phyloP scores from a whole-genome alignment of 2,797 vertebrate genomes.

The Alectoris magna region DNA sequence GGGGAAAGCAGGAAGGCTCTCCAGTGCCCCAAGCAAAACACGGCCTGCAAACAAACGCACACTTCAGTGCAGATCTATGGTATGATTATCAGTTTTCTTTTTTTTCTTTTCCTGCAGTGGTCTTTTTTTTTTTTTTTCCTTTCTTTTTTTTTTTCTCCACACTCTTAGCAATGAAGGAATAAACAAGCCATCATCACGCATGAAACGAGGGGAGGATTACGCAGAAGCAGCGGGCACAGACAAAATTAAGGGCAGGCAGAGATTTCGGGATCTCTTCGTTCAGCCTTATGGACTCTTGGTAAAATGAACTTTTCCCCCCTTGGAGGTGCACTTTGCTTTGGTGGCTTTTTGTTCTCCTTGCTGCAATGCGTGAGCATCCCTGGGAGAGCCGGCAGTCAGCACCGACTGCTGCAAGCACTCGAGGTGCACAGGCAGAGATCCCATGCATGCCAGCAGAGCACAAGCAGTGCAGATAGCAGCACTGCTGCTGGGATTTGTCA shows the following conservation, averaged over 20 bases:
- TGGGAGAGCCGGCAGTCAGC: not conserved
- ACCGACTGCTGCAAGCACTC: not conserved
- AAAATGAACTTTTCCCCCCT: not conserved
- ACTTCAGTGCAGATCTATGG: not conserved
- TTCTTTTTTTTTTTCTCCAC: too few relatives aligned
- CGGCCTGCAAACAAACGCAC: not conserved
- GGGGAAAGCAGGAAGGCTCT: not conserved
- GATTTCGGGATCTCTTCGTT: not conserved
- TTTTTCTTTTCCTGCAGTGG: too few relatives aligned
- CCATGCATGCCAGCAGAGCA: too few relatives aligned
- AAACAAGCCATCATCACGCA: fast-evolving
- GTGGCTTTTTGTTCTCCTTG: too few relatives aligned
- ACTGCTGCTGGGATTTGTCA: not conserved
- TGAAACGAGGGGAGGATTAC: not conserved
- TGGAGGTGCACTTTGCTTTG: not conserved
- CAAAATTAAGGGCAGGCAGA: not conserved
- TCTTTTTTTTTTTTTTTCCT: not conserved
- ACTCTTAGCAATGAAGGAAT: not conserved
- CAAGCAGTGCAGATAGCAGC: not conserved
- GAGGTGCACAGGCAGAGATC: not conserved
- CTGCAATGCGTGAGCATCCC: not conserved
- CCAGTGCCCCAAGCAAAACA: not conserved
- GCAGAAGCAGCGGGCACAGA: not conserved
- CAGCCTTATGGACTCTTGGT: not conserved
- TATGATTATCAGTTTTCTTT: not conserved